Base-by-base conservation (phyloP, 2,797 vertebrate genomes). In the Champsocephalus esox region DNA sequence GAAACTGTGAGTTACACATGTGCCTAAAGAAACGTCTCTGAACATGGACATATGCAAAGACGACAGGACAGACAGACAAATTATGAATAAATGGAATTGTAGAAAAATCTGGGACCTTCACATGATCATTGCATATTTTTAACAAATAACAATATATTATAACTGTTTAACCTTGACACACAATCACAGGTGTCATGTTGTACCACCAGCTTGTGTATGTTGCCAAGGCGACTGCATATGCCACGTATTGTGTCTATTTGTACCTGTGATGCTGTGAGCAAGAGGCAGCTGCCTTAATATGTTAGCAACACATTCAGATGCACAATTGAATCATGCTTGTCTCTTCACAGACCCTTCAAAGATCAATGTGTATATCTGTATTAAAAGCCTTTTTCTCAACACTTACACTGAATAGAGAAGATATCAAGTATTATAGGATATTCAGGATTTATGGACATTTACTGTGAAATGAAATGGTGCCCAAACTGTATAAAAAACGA, bases 211-310 rank as follows among this genome's bases (percentile, higher is more conserved):
- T 56, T 60, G 17, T 61, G 48, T 60, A 63, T 70, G 84, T 85
- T 87, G 74, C 82, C 81, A 84, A 75, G 77, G 74, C 60, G 51
- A 88, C 84, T 63, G 68, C 62, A 75, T 55, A 77, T 41, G 48
- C 77, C 72, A 43, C 55, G 85, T 85, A 85, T 89, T 80, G 81
- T 51, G 60, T 57, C 4, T 55, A 79, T 86, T 65, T 61, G 54
- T 75, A 72, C 57, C 51, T 63, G 44, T 54, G 55, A 79, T 21
- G 16, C 78, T 72, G 24, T 24, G 61, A 77, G 60, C 11, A 60
- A 41, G 48, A 77, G 34, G 41, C 32, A 24, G 48, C 56, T 28
- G 55, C 66, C 57, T 70, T 55, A 41, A 21, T 32, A 61, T 11
- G 41, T 38, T 24, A 63, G 28, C 34, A 48, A 12, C 44, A 34